Evolutionary conservation across 2,888 invertebrate genomes (phyloP).

Genomic region (Kuschelorhynchus macadamiae): DNA sequence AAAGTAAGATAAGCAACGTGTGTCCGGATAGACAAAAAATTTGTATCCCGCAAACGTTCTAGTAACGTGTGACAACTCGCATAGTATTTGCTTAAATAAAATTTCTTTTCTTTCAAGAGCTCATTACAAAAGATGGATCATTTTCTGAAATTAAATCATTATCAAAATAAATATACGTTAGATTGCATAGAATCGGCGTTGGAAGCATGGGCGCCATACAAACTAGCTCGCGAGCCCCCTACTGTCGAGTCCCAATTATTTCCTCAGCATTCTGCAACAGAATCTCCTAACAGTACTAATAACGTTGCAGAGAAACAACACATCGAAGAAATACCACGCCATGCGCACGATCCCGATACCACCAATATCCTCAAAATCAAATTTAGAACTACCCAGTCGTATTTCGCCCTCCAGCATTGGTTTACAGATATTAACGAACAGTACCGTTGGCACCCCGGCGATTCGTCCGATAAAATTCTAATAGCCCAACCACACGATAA

Average conservation of each 20-base stretch:
- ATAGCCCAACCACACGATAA: constrained; percentile 1
- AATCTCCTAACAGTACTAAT: neutral
- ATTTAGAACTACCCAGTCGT: neutral
- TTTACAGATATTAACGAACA: constrained; percentile 6
- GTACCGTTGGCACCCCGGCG: constrained; percentile 6
- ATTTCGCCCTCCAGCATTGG: constrained; percentile 4
- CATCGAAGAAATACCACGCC: neutral
- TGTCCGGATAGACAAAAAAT: too few relatives aligned
- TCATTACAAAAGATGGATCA: too few relatives aligned
- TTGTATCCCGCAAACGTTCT: too few relatives aligned
- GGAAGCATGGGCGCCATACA: too few relatives aligned
- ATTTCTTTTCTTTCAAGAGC: too few relatives aligned
- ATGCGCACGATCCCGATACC: neutral
- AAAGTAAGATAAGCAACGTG: too few relatives aligned
- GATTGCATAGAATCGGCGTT: too few relatives aligned
- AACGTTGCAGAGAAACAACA: neutral
- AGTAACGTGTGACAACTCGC: too few relatives aligned
- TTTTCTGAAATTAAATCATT: too few relatives aligned
- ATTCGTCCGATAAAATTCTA: constrained; percentile 9
- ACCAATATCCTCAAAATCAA: constrained; percentile 6
- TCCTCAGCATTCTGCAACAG: neutral
- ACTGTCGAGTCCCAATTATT: constrained; percentile 8
- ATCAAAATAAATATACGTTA: too few relatives aligned
- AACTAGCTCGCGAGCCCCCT: too few relatives aligned
- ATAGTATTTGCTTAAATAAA: too few relatives aligned